Evolutionary conservation across 2,888 invertebrate species (phyloP), one percentile per base, ranked within the genome.

Genomic region (Calliopum simillimum): DNA sequence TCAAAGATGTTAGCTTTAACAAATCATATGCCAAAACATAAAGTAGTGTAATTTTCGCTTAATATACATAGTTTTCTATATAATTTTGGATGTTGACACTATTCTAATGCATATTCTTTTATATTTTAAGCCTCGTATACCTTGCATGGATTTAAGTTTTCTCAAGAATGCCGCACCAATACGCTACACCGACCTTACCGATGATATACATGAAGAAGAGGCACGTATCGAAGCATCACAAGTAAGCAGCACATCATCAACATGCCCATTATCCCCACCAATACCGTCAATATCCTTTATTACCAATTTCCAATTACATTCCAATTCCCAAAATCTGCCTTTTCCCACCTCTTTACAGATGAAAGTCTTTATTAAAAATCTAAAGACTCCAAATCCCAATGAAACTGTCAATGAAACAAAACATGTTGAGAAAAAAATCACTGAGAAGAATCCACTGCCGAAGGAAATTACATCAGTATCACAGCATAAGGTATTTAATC

Each of bases 121-220:
- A 3, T 19, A 16, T 62, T 64, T 51, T 33, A 25, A 76, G 74
- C 62, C 68, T 5, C 61, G 63, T 47, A 59, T 71, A 21, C 66
- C 71, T 11, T 43, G 64, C 47, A 65, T 70, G 64, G 69, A 73
- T 64, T 53, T 73, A n/a, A 71, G 71, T 13, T 74, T 72, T 19
- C 59, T 76, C 21, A 71, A 68, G 55, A 76, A 74, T 53, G 23
- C 66, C 25, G 47, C 68, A 1, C 71, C 74, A 3, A 56, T 73
- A n/a, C 68, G 73, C 8, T 76, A 73, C 49, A 72, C 72, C 2
- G 73, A 76, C 16, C 11, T 68, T 12, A 73, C 73, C 12, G 76
- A 76, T 33, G 74, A 76, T 4, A 43, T 59, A 1, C 58, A 56
- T 4, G 68, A 71, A 11, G 70, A 71, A 0, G 70, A 70, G 5